Evolutionary conservation across 2,888 invertebrate species (phyloP).

Genomic region (Sarcophaga carnaria): DNA sequence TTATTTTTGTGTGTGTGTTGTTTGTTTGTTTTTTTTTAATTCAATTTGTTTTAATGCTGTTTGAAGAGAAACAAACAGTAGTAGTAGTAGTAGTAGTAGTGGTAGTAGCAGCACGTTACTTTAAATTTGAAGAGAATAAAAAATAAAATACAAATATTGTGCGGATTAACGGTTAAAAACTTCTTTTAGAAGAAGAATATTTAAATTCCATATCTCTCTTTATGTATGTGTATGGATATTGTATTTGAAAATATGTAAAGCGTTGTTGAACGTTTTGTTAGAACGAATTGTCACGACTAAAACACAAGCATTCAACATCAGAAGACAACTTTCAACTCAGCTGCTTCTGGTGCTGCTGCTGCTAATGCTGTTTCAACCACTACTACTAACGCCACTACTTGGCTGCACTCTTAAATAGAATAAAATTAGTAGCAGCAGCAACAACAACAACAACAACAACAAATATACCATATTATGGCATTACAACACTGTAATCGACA

Average conservation of each 20-base stretch:
- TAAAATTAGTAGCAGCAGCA: not conserved
- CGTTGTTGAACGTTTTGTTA: conserved; percentile 70
- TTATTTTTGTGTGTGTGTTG: too few species aligned
- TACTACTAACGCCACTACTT: not conserved
- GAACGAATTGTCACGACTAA: conserved; percentile 72
- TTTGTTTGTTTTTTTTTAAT: not conserved
- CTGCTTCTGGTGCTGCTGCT: conserved; percentile 3
- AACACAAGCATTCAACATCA: conserved; percentile 51
- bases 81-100: not conserved
- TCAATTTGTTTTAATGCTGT: not conserved
- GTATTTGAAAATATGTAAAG: conserved; percentile 4
- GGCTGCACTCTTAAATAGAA: not conserved
- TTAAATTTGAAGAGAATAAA: not conserved
- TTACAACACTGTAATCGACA: not conserved
- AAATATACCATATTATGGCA: not conserved
- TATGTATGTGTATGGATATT: not conserved
- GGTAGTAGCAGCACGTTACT: not conserved
- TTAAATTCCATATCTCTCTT: not conserved
- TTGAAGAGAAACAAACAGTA: not conserved
- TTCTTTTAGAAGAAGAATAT: not conserved
- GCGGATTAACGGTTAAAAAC: conserved; percentile 21
- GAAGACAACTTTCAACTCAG: conserved; percentile 32
- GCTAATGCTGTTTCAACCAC: not conserved
- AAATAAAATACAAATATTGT: not conserved
- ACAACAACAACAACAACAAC: too few species aligned